Evolutionary conservation across 1,140 invertebrate species (phyloP), one percentile per base, ranked within the genome.

Genomic region (Cydia strobilella): DNA sequence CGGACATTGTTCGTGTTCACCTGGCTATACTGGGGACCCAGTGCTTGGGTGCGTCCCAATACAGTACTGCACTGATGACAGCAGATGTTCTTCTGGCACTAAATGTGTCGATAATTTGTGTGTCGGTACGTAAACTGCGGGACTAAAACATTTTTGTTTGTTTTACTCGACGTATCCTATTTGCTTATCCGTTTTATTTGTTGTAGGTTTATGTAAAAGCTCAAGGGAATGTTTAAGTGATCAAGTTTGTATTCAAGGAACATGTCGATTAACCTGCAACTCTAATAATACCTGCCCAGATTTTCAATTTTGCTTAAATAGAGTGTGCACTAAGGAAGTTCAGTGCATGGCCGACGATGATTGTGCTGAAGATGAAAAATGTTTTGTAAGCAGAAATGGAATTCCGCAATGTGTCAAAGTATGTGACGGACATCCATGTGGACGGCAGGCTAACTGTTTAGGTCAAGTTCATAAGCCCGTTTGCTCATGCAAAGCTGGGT

Each of bases 1-100:
- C n/a, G 96, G 96, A 2, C 93, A 96, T 13, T 98, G 97, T 84
- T 94, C 94, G 6, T 98, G 98, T 86, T 92, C 95, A 84, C 93
- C 96, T 18, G 97, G 97, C 20, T 96, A 95, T 75, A 97, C 97
- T 10, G 97, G 97, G 66, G 96, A 98, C 92, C 96, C 97, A 18
- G 95, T 96, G 74, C 93, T 97, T 39, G 97, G 97, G 10, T 98
- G 97, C 85, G 95, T 97, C 48, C 94, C 94, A 3, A 93, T 97
- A 45, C 96, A 97, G 78, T 97, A 96, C 81, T 98, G 97, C 85
- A 95, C 95, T 66, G 89, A 91, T 79, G 96, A 97, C 74, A 94
- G 90, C 23, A 96, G 97, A 81, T 98, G 97, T 85, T 95, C 97
- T 7, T 94, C 96, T 6, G 96, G 96, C 45, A 96, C 96, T 9